These are phyloP conservation scores for Ecliptopera silaceata DNA, from an alignment of 2,888 invertebrate species.

Conservation along the genomic window DNA sequence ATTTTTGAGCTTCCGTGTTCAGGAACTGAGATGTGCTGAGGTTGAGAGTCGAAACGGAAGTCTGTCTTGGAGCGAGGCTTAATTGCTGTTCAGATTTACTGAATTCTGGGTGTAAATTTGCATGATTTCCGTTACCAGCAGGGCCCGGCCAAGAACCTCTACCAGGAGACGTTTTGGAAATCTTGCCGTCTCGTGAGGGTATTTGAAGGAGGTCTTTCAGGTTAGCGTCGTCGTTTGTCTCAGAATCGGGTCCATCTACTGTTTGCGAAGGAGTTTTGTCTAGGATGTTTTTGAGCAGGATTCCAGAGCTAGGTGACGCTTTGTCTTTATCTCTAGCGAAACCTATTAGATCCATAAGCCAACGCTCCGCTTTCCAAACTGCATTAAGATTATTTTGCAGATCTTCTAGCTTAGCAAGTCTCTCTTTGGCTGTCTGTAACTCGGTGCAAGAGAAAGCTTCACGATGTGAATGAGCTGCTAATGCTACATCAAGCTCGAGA, in stretches of 20 bases:
- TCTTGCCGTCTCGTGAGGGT: constrained; percentile 88
- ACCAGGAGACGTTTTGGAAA: constrained; percentile 89
- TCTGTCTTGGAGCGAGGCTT: constrained; percentile 78
- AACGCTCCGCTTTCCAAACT: constrained; percentile 96
- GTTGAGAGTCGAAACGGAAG: constrained; percentile 77
- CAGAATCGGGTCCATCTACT: constrained; percentile 60
- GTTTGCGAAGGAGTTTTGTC: constrained; percentile 62
- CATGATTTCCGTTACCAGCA: constrained; percentile 81
- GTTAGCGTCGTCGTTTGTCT: constrained; percentile 67
- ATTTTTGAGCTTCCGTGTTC: constrained; percentile 70
- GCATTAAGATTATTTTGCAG: constrained; percentile 93
- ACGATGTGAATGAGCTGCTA: constrained; percentile 96
- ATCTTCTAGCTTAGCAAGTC: constrained; percentile 91
- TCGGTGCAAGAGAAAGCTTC: constrained; percentile 97
- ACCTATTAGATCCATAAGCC: constrained; percentile 97
- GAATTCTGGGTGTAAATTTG: constrained; percentile 86
- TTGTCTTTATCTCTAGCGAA: constrained; percentile 92
- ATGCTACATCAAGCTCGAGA: constrained; percentile 94
- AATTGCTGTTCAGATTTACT: constrained; percentile 93
- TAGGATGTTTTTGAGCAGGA: constrained; percentile 70
- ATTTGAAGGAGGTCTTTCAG: constrained; percentile 84
- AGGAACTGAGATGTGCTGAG: constrained; percentile 81
- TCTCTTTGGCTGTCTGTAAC: constrained; percentile 92
- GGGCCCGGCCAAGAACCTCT: constrained; percentile 95
- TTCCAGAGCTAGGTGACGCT: constrained; percentile 71